Evolutionary conservation across 2,113 vertebrate species (phyloP).

Genomic region (Tinamus guttatus): DNA sequence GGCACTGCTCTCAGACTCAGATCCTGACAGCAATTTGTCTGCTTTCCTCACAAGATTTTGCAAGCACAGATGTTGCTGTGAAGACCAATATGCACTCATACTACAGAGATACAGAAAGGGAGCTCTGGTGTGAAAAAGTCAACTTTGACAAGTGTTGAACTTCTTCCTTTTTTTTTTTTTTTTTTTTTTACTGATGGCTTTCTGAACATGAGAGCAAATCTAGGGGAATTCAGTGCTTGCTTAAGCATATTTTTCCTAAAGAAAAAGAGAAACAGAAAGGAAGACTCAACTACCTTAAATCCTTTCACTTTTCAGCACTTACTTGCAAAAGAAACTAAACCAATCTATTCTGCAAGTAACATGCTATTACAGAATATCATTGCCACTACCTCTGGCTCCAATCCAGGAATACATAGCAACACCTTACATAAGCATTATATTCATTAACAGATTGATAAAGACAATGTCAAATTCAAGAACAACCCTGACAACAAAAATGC

Average conservation of each 20-base stretch:
- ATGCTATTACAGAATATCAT: background rate
- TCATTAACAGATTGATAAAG: slow-evolving; percentile 70
- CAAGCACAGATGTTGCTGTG: background rate
- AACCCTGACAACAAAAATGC: slow-evolving; percentile 65
- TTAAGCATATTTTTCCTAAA: background rate
- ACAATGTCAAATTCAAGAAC: slow-evolving; percentile 63
- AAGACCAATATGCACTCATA: background rate
- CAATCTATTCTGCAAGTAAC: background rate
- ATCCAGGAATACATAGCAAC: slow-evolving; percentile 34
- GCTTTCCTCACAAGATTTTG: background rate
- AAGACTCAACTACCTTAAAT: background rate
- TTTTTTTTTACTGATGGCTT: background rate
- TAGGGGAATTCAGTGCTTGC: background rate
- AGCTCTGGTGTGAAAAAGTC: background rate
- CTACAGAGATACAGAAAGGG: background rate
- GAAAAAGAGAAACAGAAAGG: background rate
- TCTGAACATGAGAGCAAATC: background rate
- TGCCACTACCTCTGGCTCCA: slow-evolving; percentile 5
- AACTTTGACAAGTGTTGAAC: background rate
- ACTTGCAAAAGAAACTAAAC: slow-evolving; percentile 1
- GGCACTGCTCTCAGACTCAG: background rate
- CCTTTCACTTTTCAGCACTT: background rate
- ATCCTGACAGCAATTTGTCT: background rate
- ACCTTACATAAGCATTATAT: slow-evolving; percentile 60
- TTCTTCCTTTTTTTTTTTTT: background rate